phyloP scores from a whole-genome alignment of 2,888 invertebrate species.

The Euplexia lucipara region DNA sequence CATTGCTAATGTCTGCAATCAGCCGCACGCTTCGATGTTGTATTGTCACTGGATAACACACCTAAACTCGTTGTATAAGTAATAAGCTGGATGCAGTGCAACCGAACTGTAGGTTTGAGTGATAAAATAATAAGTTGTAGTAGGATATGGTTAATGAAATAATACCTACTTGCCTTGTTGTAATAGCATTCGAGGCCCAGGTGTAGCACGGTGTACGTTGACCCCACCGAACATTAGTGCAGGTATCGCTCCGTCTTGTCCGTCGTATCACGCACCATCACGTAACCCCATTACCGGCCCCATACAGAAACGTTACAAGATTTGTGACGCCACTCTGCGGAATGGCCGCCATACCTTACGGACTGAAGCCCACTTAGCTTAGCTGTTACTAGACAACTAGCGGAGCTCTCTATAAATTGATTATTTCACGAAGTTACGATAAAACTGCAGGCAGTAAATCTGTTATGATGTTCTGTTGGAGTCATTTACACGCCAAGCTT shows the following conservation, averaged over 20 bases:
- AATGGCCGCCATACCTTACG: constrained; percentile 55
- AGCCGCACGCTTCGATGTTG: too few relatives aligned
- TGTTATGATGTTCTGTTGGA: constrained; percentile 3
- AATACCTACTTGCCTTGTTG: too few relatives aligned
- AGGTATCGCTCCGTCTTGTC: background rate
- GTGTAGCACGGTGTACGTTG: background rate
- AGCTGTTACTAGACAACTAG: constrained; percentile 38
- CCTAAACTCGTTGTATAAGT: too few relatives aligned
- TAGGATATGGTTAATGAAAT: too few relatives aligned
- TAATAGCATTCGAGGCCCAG: background rate
- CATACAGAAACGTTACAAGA: constrained; percentile 35
- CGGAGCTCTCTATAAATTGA: constrained; percentile 34
- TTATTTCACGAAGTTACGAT: constrained; percentile 33
- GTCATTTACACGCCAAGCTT: background rate
- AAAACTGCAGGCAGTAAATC: constrained; percentile 24
- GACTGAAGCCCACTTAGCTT: constrained; percentile 30
- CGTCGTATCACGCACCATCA: constrained; percentile 28
- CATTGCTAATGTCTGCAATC: too few relatives aligned
- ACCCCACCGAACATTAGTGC: too few relatives aligned
- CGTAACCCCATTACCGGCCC: constrained; percentile 30
- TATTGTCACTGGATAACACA: too few relatives aligned
- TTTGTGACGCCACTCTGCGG: constrained; percentile 48
- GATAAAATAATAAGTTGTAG: too few relatives aligned
- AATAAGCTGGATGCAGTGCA: too few relatives aligned
- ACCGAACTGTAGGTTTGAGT: too few relatives aligned